A percentile compares a stretch with the other conserved stretches of the same genome.
Evolutionary conservation across 1,140 invertebrate genomes (phyloP).

Genomic region (Bombus terrestris): DNA sequence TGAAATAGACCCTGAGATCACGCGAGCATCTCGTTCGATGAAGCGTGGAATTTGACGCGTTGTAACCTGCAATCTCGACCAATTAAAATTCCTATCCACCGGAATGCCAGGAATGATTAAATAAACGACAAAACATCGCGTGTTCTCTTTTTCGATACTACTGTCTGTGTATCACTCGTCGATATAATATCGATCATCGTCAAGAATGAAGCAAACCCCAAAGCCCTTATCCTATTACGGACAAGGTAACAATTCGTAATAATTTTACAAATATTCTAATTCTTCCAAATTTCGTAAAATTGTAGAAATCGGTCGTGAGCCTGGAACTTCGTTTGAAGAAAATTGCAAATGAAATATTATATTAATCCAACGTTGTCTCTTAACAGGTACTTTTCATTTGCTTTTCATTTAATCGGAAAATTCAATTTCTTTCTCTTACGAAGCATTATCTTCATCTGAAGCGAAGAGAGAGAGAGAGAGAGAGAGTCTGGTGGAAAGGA

Average conservation of each 20-base stretch:
- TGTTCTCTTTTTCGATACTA: not conserved
- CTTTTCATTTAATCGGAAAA: not conserved
- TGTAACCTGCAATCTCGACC: constrained; percentile 29
- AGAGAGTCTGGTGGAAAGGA: not conserved
- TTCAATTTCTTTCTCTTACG: not conserved
- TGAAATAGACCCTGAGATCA: not conserved
- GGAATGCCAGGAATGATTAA: constrained; percentile 13
- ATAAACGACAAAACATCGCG: constrained; percentile 5
- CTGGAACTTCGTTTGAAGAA: too few species aligned
- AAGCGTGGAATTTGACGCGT: constrained; percentile 42
- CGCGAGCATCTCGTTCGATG: not conserved
- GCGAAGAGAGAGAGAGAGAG: too few species aligned
- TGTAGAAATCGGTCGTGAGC: not conserved
- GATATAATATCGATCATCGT: not conserved
- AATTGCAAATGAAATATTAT: not conserved
- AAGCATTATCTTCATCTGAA: too few species aligned
- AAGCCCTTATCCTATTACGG: not conserved
- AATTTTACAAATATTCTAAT: not conserved
- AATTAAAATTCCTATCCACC: constrained; percentile 30
- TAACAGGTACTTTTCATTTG: not conserved
- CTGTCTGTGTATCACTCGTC: not conserved
- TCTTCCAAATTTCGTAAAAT: not conserved
- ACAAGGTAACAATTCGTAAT: not conserved
- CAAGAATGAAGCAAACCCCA: not conserved
- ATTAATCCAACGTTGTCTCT: not conserved